Conservation (phyloP, 2,113 vertebrate species). For the Ceuthmochares aereus region DNA sequence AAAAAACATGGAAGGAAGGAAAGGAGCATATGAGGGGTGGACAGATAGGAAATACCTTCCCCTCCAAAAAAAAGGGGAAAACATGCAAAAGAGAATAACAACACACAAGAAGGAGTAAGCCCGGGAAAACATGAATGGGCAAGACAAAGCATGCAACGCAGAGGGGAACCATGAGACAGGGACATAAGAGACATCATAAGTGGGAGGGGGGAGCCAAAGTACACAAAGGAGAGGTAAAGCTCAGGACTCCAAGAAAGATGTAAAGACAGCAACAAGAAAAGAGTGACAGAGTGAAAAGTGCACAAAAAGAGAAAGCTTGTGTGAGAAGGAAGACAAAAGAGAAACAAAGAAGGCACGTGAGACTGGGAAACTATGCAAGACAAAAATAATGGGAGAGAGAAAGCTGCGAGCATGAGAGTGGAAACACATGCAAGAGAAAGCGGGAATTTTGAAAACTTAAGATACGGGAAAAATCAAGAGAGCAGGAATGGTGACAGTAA, state of each 20-base stretch:
- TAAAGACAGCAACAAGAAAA: background rate
- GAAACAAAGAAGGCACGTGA: background rate
- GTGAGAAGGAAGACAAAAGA: background rate
- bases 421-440: background rate
- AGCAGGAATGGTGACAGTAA: background rate
- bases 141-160: background rate
- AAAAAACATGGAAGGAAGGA: background rate
- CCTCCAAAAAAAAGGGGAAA: background rate
- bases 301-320: background rate
- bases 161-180: background rate
- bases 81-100: background rate
- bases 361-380: background rate
- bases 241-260: background rate
- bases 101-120: background rate
- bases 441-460: background rate
- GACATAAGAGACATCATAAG: background rate
- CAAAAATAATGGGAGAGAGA: background rate
- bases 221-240: background rate
- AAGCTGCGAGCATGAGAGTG: background rate
- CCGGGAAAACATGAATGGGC: background rate
- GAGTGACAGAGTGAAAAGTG: background rate
- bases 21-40: too few species aligned
- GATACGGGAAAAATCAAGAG: background rate
- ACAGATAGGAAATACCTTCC: background rate
- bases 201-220: background rate